Evolutionary conservation across 2,888 invertebrate species (phyloP), one percentile per base, ranked within the genome.

Genomic region (Eupelmus urozonus): DNA sequence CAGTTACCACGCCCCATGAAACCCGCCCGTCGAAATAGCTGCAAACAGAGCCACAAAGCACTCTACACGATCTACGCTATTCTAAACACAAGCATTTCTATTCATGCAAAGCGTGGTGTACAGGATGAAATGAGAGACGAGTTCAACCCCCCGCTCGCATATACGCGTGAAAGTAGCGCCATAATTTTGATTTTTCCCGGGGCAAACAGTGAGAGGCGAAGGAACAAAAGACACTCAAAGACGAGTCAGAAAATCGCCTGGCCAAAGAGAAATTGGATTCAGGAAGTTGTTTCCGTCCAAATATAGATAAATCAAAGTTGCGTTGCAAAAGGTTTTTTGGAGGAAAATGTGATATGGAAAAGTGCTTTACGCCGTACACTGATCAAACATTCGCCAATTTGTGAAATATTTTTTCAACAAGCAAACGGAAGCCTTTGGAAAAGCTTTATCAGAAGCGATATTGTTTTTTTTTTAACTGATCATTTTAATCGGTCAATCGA

Each of bases 101-200:
- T 78, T 77, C 83, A 79, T 83, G 83, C 82, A 79, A 83, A 84
- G 82, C 81, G 77, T 81, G 70, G 80, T 82, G 79, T 76, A 69
- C 69, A 66, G 71, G 62, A 81, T 80, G 80, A 78, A 72, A 45
- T 78, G 79, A 81, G 40, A 70, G 69, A 77, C 76, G 23, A 79
- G 59, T 18, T 11, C 7, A n/a, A 7, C 3, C 29, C 59, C 40
- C 71, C n/a, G 29, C 9, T 1, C 18, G 16, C 20, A 18, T 9
- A n/a, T 42, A 53, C 2, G 13, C 53, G 34, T 53, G 55, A 16
- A 53, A 13, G 53, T 53, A n/a, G 53, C 20, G 45, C 40, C 29
- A 53, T 71, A 60, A 79, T 75, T 75, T 70, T 55, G 45, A 55
- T 29, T 65, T 45, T 16, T 45, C 13, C 16, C 13, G 45, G n/a